Percentiles rank a stretch among this genome's conserved stretches.
These are phyloP conservation scores for Nymphalis urticae DNA, from an alignment of 2,888 invertebrate genomes.

Conservation along the genomic window DNA sequence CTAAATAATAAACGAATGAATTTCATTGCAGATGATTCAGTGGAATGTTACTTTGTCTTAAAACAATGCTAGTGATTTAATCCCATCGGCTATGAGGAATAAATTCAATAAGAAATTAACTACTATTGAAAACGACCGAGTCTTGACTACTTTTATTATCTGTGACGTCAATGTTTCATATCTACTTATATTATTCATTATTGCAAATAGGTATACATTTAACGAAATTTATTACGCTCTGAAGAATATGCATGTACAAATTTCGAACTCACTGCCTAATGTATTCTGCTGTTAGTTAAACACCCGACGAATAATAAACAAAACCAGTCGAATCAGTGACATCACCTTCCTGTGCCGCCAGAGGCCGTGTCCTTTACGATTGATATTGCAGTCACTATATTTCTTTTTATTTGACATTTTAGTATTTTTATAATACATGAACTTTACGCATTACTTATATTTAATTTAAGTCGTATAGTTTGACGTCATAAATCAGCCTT, in stretches of 20 bases:
- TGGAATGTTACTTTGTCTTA: constrained; percentile 39
- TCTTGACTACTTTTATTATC: not conserved
- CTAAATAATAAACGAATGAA: constrained; percentile 36
- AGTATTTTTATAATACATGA: constrained; percentile 1
- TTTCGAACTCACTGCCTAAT: constrained; percentile 32
- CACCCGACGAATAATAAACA: constrained; percentile 72
- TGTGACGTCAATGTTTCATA: constrained; percentile 1
- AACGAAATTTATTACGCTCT: not conserved
- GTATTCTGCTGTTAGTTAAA: constrained; percentile 59
- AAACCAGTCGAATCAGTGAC: constrained; percentile 78
- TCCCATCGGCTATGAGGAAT: constrained; percentile 44
- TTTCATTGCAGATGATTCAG: constrained; percentile 35
- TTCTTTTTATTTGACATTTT: constrained; percentile 29
- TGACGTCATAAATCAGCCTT: too few relatives aligned
- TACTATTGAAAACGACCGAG: not conserved
- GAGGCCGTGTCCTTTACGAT: constrained; percentile 68
- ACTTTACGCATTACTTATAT: not conserved
- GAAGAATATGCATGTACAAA: constrained; percentile 12
- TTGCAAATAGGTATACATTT: not conserved
- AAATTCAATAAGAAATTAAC: constrained; percentile 51
- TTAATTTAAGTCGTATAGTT: not conserved
- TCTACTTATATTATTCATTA: not conserved
- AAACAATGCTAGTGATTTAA: constrained; percentile 32
- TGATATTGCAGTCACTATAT: constrained; percentile 37
- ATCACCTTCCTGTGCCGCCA: constrained; percentile 75